These are phyloP conservation scores for Aphelenchoides avenae DNA, from an alignment of 1,140 invertebrate species.

Conservation along the genomic window DNA sequence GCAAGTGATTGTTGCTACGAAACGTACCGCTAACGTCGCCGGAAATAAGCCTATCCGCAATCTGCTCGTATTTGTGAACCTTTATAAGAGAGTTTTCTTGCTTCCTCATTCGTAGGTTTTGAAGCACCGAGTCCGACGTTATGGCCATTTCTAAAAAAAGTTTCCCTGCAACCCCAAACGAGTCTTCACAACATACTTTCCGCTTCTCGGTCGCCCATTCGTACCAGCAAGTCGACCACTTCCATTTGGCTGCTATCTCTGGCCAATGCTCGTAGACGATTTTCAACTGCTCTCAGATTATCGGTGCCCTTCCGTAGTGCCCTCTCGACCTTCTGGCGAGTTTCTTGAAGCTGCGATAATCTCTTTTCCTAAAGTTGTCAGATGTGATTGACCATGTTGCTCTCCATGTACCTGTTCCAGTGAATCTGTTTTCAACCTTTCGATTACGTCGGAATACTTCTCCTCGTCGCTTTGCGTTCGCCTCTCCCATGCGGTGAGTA, in stretches of 20 bases:
- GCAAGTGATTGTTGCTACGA: slow-evolving; percentile 7
- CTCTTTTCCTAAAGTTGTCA: slow-evolving; percentile 38
- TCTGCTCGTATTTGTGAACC: slow-evolving; percentile 50
- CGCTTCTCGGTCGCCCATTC: slow-evolving; percentile 51
- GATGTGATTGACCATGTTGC: neutral
- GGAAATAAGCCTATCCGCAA: slow-evolving; percentile 53
- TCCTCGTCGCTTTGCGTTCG: slow-evolving; percentile 42
- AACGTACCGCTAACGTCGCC: slow-evolving; percentile 36
- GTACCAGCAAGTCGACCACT: slow-evolving; percentile 48
- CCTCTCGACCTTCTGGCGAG: slow-evolving; percentile 48
- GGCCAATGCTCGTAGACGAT: slow-evolving; percentile 43
- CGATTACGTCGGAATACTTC: slow-evolving; percentile 45
- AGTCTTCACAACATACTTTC: slow-evolving; percentile 42
- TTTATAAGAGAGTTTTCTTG: slow-evolving; percentile 54
- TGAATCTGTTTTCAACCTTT: slow-evolving; percentile 37
- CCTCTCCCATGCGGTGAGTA: slow-evolving; percentile 53
- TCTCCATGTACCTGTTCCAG: slow-evolving; percentile 9
- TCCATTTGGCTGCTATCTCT: slow-evolving; percentile 51
- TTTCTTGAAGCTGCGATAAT: slow-evolving; percentile 36
- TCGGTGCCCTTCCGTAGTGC: slow-evolving; percentile 48
- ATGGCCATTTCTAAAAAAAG: slow-evolving; percentile 51
- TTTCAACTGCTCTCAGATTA: slow-evolving; percentile 41
- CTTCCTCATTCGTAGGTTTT: slow-evolving; percentile 41
- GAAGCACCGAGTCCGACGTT: slow-evolving; percentile 50
- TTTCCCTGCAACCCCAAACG: neutral